These are phyloP conservation scores for Pangasius krempfi DNA, from an alignment of 2,797 vertebrate species.

Conservation along the genomic window DNA sequence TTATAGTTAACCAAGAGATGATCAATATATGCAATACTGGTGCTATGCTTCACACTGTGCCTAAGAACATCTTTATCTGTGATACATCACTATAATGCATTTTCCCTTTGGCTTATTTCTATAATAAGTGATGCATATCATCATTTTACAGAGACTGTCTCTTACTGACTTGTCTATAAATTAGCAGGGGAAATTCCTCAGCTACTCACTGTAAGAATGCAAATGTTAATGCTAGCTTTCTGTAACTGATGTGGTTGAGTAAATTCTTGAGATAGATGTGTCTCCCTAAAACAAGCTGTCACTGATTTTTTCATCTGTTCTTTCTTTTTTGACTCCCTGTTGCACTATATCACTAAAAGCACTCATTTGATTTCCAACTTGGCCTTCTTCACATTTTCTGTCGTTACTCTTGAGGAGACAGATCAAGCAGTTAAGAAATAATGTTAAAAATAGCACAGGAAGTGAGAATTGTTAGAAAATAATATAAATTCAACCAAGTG, in stretches of 20 bases:
- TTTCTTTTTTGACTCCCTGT: not conserved
- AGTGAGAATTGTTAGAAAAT: constrained; percentile 4
- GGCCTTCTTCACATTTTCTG: not conserved
- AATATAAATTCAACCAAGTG: not conserved
- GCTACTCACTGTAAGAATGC: not conserved
- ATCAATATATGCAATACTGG: not conserved
- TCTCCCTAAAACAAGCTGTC: not conserved
- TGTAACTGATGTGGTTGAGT: not conserved
- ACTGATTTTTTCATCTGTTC: not conserved
- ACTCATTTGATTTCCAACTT: not conserved
- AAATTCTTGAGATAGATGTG: not conserved
- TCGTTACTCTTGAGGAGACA: not conserved
- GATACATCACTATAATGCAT: not conserved
- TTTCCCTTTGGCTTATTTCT: not conserved
- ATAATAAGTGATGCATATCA: not conserved
- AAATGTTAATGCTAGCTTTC: not conserved
- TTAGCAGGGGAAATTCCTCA: not conserved
- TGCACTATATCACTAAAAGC: not conserved
- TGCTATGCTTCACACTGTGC: not conserved
- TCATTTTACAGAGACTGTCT: not conserved
- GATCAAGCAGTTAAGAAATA: not conserved
- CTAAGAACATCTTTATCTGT: not conserved
- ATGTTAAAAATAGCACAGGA: constrained; percentile 8
- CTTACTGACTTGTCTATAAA: not conserved
- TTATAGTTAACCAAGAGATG: not conserved